Base-by-base conservation (phyloP, 2,888 invertebrate species). In the Carcina quercana region DNA sequence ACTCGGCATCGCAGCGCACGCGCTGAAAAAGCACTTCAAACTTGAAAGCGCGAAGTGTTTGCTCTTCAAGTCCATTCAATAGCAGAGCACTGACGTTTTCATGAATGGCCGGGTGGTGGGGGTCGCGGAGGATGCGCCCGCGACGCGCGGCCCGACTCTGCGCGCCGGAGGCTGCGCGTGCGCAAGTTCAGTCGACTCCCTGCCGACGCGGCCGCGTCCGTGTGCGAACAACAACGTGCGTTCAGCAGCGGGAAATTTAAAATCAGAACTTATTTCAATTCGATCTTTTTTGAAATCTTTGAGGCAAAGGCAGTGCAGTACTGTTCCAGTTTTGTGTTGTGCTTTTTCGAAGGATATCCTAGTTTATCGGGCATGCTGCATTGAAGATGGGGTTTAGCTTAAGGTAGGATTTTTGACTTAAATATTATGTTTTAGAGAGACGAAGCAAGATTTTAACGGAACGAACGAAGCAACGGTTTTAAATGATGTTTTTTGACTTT, bases 81-180 rank as follows among this genome's bases (percentile, higher is more conserved):
- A 47, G 42, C 24, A n/a, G n/a, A n/a, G n/a, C n/a, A n/a, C n/a
- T n/a, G 24, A 11, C 12, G 20, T 3, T 72, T 76, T 78, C 71
- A 79, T 79, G 75, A 78, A 79, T 79, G 72, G 53, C 43, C 37
- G 40, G 43, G 59, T 68, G 75, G 80, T 59, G 76, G 76, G 68
- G 76, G 59, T 42, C 49, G 45, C 26, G 45, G n/a, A 50, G 56
- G 67, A 61, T 61, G 63, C 59, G 62, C 61, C 49, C 50, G 67
- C 62, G 48, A 39, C 40, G 30, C 39, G 42, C 39, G 27, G 32
- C 10, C 17, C 6, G 11, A 44, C 46, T 48, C 47, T 26, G 59
- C 40, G 53, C 47, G 54, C 53, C 52, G 63, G 69, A 71, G 68
- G 68, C 72, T 65, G 60, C 49, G 59, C 40, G 39, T 36, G 42